phyloP scores from a whole-genome alignment of 2,113 vertebrate genomes.

The Eublepharis macularius region DNA sequence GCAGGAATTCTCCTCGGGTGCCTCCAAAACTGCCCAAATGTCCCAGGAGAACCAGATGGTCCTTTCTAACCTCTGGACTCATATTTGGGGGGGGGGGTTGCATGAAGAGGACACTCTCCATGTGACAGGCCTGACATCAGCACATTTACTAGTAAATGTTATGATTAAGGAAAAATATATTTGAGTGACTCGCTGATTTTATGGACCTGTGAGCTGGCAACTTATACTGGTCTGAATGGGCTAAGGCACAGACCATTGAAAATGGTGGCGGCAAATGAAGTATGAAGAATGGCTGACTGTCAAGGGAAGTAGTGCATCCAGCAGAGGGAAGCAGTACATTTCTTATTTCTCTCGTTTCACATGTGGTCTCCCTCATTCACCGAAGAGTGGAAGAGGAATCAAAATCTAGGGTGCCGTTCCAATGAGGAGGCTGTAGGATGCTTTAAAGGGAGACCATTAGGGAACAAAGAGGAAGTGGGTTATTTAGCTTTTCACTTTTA shows the following conservation, averaged over 20 bases:
- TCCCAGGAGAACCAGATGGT: no score
- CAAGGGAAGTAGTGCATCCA: neutral
- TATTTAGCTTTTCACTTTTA: neutral
- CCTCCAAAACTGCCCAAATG: no score
- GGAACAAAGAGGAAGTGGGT: neutral
- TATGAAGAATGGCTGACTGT: neutral
- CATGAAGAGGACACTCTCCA: no score
- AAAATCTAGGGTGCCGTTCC: neutral
- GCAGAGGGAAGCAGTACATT: neutral
- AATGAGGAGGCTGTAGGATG: neutral
- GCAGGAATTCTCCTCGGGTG: no score
- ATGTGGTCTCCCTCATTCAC: neutral
- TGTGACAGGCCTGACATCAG: no score
- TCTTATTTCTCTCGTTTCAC: neutral
- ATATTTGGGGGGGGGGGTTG: no score
- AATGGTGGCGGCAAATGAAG: neutral
- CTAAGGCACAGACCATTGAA: neutral
- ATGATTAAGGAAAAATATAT: neutral
- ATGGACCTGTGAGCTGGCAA: neutral
- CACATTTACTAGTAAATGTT: neutral
- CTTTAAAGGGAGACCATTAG: neutral
- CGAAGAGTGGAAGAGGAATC: neutral
- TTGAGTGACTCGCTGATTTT: neutral
- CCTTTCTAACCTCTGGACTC: no score
- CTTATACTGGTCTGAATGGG: neutral